Evolutionary conservation across 1,140 invertebrate genomes (phyloP).

Genomic region (Panonychus citri): DNA sequence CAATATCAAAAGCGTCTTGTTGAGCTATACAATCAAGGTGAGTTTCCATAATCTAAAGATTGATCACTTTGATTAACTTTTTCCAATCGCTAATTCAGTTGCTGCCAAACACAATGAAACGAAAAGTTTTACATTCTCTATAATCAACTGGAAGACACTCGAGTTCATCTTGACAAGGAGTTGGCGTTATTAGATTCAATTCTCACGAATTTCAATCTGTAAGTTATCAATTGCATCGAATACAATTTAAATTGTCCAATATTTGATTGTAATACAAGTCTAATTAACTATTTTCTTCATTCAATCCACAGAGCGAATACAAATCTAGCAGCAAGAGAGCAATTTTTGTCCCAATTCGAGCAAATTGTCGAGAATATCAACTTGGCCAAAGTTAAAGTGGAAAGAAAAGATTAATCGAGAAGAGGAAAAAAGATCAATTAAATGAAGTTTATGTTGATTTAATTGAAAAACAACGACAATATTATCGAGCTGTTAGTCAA

Average conservation of each 20-base stretch:
- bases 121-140: slow-evolving; percentile 90
- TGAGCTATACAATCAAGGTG: slow-evolving; percentile 87
- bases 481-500: slow-evolving; percentile 57
- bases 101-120: slow-evolving; percentile 82
- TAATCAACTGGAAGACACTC: slow-evolving; percentile 82
- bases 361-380: slow-evolving; percentile 60
- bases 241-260: too few species aligned
- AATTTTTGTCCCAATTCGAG: slow-evolving; percentile 68
- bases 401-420: slow-evolving; percentile 37
- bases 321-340: slow-evolving; percentile 32
- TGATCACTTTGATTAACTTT: too few species aligned
- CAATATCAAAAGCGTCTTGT: slow-evolving; percentile 88
- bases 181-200: slow-evolving; percentile 74
- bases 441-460: slow-evolving; percentile 41
- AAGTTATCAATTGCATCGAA: too few species aligned
- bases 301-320: slow-evolving; percentile 18
- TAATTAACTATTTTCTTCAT: slow-evolving; percentile 9
- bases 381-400: slow-evolving; percentile 49
- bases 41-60: not conserved
- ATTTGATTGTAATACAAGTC: too few species aligned
- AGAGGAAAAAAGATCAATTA: slow-evolving; percentile 40
- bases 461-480: slow-evolving; percentile 55
- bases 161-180: slow-evolving; percentile 73
- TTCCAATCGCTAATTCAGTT: slow-evolving; percentile 44
- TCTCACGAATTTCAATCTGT: slow-evolving; percentile 43